Conservation (phyloP, 2,113 vertebrate species). For the Oceanodroma tethys region DNA sequence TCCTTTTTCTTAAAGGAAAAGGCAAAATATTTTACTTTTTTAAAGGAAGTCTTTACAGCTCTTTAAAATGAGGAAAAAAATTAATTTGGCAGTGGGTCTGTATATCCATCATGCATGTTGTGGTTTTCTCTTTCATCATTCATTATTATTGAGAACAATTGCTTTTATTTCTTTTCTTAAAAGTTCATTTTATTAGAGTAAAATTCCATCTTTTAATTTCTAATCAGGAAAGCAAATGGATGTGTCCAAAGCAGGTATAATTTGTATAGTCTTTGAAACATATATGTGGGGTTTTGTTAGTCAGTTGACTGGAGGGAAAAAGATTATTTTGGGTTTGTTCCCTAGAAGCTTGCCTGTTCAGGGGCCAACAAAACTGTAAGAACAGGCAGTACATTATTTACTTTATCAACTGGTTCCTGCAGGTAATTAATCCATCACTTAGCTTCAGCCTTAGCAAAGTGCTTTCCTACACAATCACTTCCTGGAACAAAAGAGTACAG, state of each 20-base stretch:
- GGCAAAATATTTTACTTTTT: not conserved
- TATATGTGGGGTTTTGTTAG: not conserved
- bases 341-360: not conserved
- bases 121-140: not conserved
- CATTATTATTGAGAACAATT: not conserved
- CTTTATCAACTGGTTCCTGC: not conserved
- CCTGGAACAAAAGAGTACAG: not conserved
- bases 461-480: not conserved
- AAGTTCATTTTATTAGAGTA: not conserved
- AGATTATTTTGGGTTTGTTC: slow-evolving; percentile 8
- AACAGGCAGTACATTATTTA: slow-evolving; percentile 28
- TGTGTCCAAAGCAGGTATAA: slow-evolving; percentile 2
- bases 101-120: not conserved
- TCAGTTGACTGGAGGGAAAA: not conserved
- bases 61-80: not conserved
- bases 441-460: not conserved
- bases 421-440: slow-evolving; percentile 32
- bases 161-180: not conserved
- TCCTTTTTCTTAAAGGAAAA: not conserved
- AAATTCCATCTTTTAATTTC: not conserved
- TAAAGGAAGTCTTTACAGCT: not conserved
- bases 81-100: not conserved
- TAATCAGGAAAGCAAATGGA: not conserved
- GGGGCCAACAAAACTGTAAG: not conserved
- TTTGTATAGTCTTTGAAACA: not conserved